Evolutionary conservation across 2,888 invertebrate species (phyloP).

Genomic region (Pristionchus fissidentatus): DNA sequence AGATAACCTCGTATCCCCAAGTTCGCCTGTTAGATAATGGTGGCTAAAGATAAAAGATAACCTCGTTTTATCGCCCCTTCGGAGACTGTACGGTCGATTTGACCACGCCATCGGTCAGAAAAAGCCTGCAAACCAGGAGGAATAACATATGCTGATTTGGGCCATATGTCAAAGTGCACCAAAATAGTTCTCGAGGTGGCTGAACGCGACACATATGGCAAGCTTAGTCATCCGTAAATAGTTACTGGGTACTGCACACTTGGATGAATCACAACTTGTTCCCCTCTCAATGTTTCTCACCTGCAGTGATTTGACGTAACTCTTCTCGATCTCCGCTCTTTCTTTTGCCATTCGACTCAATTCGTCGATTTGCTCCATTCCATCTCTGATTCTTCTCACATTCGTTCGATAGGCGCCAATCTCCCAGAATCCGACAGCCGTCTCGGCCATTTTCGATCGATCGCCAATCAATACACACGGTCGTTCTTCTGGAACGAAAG

Average conservation of each 20-base stretch:
- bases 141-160: background rate
- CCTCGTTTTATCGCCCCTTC: slow-evolving; percentile 11
- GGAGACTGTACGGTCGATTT: slow-evolving; percentile 30
- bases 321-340: slow-evolving; percentile 50
- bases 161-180: too few species aligned
- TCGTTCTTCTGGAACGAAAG: slow-evolving; percentile 19
- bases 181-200: too few species aligned
- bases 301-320: slow-evolving; percentile 37
- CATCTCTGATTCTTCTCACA: slow-evolving; percentile 59
- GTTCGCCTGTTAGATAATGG: too few species aligned
- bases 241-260: too few species aligned
- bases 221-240: too few species aligned
- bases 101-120: slow-evolving; percentile 39
- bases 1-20: too few species aligned
- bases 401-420: slow-evolving; percentile 63
- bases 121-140: slow-evolving; percentile 11
- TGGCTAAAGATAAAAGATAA: too few species aligned
- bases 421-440: slow-evolving; percentile 53
- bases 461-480: background rate
- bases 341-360: slow-evolving; percentile 60
- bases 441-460: slow-evolving; percentile 28
- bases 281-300: too few species aligned
- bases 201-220: too few species aligned
- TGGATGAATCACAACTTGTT: too few species aligned
- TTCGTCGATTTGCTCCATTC: slow-evolving; percentile 63